Evolutionary conservation across 2,888 invertebrate species (phyloP).

Genomic region (Lasioglossum lativentre): DNA sequence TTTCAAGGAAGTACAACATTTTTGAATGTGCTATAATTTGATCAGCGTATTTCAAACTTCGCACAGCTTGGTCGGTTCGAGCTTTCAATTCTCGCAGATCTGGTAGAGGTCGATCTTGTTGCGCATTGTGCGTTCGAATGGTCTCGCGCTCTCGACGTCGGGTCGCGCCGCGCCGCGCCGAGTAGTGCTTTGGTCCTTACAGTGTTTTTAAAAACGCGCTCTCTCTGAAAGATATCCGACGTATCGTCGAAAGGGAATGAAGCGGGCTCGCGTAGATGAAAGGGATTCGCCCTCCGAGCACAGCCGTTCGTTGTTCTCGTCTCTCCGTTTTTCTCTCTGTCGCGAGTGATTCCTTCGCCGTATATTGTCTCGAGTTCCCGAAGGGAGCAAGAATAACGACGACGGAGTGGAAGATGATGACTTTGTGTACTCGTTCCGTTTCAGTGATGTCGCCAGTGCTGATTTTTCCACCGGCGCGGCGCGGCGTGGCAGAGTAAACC

Average conservation of each 20-base stretch:
- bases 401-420: neutral
- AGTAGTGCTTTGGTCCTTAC: neutral
- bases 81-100: neutral
- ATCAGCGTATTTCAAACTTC: neutral
- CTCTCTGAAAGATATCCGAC: neutral
- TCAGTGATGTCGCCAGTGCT: neutral
- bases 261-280: constrained; percentile 3
- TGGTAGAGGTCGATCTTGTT: too few species aligned
- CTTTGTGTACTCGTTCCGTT: neutral
- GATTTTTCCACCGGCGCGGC: neutral
- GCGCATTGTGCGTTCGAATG: too few species aligned
- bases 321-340: neutral
- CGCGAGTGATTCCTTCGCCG: neutral
- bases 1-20: too few species aligned
- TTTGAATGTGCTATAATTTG: too few species aligned
- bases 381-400: neutral
- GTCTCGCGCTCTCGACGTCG: neutral
- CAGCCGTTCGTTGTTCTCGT: neutral
- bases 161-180: neutral
- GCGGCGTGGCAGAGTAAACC: neutral
- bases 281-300: neutral
- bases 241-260: neutral
- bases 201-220: constrained; percentile 18
- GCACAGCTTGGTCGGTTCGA: neutral
- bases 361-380: neutral